Base-by-base conservation (phyloP, 2,113 vertebrate genomes). In the Aegotheles bennettii region DNA sequence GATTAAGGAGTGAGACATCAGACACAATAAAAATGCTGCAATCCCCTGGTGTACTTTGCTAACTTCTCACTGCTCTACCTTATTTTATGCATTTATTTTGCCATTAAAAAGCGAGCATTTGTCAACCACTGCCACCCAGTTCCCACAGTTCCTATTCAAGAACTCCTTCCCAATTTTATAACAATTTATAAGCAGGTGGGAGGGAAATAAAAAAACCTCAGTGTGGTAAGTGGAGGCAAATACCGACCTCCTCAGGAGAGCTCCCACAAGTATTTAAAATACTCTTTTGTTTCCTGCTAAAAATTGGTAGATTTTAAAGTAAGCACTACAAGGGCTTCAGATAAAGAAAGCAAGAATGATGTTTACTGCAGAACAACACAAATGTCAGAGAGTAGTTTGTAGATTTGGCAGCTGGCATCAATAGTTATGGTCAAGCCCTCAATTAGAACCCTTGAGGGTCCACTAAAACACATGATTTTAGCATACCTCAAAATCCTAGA, bases 381-480 rank as follows among this genome's bases (percentile, higher is more conserved):
- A 8, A n/a, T 25, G 33, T 59, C 42, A 59, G 50, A 36, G 38
- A 35, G 64, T 13, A 11, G 33, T 64, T 5, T 68, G 17, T 2
- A 35, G 21, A 15, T 47, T 12, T 45, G 45, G 35, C 4, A 45
- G 59, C 38, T 84, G 84, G 29, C 38, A 43, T 13, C 17, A 33
- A 29, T 2, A 70, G n/a, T 16, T 68, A 60, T 13, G 43, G 48
- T 42, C 51, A 51, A 31, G 33, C 29, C 63, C 23, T n/a, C 2
- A 0, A n/a, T n/a, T n/a, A 0, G 5, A 42, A 14, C 15, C 43
- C 73, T 61, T 42, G 45, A 51, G 2, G 14, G 18, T 13, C 57
- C 48, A 13, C 18, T 21, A 35, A 92, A 84, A 11, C 47, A 16
- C 12, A 3, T 16, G 0, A 50, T 53, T 68, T 57, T 13, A 83